Evolutionary conservation across 1,140 invertebrate species (phyloP).

Genomic region (Diorhabda carinulata): DNA sequence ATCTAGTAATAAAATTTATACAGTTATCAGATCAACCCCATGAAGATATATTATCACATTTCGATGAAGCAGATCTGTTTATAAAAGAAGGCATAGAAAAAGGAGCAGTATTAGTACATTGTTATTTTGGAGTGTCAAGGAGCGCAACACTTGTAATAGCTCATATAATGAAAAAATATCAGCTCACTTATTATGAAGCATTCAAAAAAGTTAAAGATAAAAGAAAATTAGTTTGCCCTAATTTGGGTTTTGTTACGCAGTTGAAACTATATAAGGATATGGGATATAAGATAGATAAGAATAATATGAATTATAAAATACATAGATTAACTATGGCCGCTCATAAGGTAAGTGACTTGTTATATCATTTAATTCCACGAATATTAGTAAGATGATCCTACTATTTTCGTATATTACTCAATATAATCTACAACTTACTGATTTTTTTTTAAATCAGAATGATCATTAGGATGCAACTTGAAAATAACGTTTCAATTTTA

Average conservation of each 20-base stretch:
- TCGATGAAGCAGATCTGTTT: slow-evolving; percentile 70
- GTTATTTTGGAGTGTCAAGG: slow-evolving; percentile 82
- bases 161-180: slow-evolving; percentile 79
- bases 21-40: slow-evolving; percentile 77
- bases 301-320: slow-evolving; percentile 69
- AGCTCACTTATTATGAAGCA: slow-evolving; percentile 66
- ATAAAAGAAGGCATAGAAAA: slow-evolving; percentile 58
- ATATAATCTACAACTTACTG: too few relatives aligned
- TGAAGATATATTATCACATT: slow-evolving; percentile 75
- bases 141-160: slow-evolving; percentile 79
- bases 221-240: slow-evolving; percentile 35
- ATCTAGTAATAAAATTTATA: slow-evolving; percentile 69
- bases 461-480: too few relatives aligned
- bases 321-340: slow-evolving; percentile 73
- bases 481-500: too few relatives aligned
- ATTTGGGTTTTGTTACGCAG: slow-evolving; percentile 65
- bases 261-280: slow-evolving; percentile 73
- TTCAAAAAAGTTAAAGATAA: slow-evolving; percentile 51
- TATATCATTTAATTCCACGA: too few relatives aligned
- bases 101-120: slow-evolving; percentile 72
- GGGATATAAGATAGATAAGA: slow-evolving; percentile 66
- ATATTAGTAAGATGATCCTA: too few relatives aligned
- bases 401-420: too few relatives aligned
- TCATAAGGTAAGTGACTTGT: slow-evolving; percentile 54
- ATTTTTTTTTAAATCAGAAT: too few relatives aligned